A percentile compares a stretch with the other conserved stretches of the same genome.
These are phyloP conservation scores for Hemitrygon akajei DNA, from an alignment of 2,797 vertebrate species.

Conservation along the genomic window DNA sequence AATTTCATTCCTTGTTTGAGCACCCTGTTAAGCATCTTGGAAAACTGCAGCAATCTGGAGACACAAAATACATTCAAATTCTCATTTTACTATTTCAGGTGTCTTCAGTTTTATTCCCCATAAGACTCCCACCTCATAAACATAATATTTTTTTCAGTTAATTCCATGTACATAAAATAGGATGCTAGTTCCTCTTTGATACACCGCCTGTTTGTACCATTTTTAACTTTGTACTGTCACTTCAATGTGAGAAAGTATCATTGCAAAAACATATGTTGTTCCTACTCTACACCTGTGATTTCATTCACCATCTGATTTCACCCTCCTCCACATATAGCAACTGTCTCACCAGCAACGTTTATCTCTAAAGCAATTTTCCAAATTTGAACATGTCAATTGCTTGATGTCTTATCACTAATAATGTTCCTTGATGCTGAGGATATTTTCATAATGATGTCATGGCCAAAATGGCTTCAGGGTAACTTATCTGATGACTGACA, in stretches of 20 bases:
- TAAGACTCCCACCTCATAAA: background rate
- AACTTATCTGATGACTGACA: background rate
- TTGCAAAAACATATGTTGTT: background rate
- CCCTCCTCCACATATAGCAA: background rate
- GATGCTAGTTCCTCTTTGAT: background rate
- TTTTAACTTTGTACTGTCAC: background rate
- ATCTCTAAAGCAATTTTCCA: background rate
- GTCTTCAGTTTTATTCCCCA: background rate
- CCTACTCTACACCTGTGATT: background rate
- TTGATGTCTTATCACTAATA: background rate
- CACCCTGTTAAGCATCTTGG: no score
- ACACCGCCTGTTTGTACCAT: background rate
- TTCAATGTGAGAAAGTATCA: background rate
- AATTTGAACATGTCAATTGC: background rate
- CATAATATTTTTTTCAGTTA: background rate
- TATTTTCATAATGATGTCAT: background rate
- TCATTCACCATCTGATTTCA: background rate
- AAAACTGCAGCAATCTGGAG: no score
- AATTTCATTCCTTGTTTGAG: no score
- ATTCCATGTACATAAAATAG: background rate
- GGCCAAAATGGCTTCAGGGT: background rate
- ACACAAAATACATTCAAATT: no score
- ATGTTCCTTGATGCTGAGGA: background rate
- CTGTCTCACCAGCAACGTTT: background rate
- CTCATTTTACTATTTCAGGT: background rate